Conservation (phyloP, 92 coral and sea anemone species). For the Parazoanthus atlanticus region DNA sequence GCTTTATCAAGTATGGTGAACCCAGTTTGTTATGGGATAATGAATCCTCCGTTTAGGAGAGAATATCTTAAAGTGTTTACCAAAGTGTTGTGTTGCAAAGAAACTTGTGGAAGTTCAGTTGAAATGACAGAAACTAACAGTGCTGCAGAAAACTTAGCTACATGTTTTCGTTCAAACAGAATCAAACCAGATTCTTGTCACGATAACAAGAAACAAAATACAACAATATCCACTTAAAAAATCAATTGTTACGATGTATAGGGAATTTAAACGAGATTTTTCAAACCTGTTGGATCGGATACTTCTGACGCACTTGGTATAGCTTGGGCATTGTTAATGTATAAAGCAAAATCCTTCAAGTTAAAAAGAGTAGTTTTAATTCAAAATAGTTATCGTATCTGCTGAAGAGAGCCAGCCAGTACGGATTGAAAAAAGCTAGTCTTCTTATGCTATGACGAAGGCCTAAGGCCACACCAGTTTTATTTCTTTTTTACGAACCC, state of each 20-base stretch:
- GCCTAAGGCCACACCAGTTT: no score
- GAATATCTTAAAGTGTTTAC: constrained; percentile 10
- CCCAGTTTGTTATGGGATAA: constrained; percentile 32
- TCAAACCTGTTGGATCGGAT: background rate
- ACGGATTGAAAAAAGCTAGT: no score
- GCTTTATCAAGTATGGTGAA: constrained; percentile 42
- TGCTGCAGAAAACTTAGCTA: background rate
- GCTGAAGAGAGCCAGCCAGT: no score
- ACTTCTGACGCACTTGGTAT: background rate
- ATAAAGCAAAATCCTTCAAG: no score
- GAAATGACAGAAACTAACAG: background rate
- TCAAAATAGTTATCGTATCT: no score
- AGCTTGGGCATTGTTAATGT: no score
- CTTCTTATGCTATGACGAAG: no score
- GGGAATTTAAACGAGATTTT: background rate
- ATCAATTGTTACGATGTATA: background rate
- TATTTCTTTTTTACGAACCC: no score
- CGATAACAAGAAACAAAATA: background rate
- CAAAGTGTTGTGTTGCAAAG: constrained; percentile 14
- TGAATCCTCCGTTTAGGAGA: constrained; percentile 32
- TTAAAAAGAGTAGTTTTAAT: no score
- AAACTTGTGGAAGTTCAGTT: background rate
- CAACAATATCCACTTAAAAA: background rate
- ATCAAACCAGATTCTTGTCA: background rate
- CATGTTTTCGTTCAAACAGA: background rate